Percentiles rank a stretch among this genome's conserved stretches.
These are phyloP conservation scores for Phoebastria nigripes DNA, from an alignment of 2,797 vertebrate genomes.

Conservation along the genomic window DNA sequence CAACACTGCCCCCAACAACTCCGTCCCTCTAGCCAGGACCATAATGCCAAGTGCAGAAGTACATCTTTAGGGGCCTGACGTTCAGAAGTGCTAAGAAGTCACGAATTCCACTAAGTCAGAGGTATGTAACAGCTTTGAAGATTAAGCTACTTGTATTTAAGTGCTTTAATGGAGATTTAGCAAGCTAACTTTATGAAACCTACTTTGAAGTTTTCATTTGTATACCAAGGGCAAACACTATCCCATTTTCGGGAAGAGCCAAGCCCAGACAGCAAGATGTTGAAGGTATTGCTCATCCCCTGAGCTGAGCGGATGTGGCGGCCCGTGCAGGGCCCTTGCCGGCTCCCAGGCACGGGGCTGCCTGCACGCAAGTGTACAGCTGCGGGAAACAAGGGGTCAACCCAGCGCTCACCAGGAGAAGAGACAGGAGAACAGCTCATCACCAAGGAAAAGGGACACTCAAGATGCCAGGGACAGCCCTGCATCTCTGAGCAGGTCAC, in stretches of 20 bases:
- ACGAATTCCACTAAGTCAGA: not conserved
- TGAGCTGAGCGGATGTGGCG: not conserved
- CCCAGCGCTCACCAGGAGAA: rapidly evolving
- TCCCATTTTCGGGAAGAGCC: not conserved
- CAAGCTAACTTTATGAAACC: not conserved
- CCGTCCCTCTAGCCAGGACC: not conserved
- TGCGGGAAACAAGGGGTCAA: rapidly evolving
- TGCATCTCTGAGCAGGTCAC: not conserved
- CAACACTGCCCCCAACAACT: rapidly evolving
- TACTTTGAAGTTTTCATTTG: not conserved
- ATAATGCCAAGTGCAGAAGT: not conserved
- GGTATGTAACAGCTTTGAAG: not conserved
- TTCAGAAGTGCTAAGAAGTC: not conserved
- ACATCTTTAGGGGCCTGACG: not conserved
- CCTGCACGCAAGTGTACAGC: rapidly evolving
- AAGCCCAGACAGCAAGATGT: not conserved
- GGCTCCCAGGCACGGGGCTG: not conserved
- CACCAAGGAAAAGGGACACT: not conserved
- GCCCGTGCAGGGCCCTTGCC: rapidly evolving
- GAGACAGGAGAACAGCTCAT: not conserved
- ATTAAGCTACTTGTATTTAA: not conserved
- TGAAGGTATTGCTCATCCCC: not conserved
- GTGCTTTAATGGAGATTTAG: not conserved
- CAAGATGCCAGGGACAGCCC: not conserved
- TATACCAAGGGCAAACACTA: not conserved